Percentiles rank a stretch among this genome's conserved stretches.
Conservation (phyloP, 2,888 invertebrate genomes). For the Platynereis dumerilii region DNA sequence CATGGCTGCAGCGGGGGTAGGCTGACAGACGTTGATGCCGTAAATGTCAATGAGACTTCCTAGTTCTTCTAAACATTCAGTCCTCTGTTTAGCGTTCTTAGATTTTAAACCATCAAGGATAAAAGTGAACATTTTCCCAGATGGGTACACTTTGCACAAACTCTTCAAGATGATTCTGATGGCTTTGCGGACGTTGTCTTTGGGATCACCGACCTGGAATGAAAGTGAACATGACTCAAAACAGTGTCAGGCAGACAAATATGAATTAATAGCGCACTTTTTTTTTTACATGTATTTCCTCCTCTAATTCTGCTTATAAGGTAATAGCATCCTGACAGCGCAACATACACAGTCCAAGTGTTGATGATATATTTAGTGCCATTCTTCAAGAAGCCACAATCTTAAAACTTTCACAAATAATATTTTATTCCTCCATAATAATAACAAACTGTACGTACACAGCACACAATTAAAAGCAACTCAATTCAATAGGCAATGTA, state of each 20-base stretch:
- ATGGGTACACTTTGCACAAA: constrained; percentile 85
- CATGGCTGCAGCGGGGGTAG: constrained; percentile 78
- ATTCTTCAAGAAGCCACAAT: too few relatives aligned
- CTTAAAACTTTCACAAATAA: too few relatives aligned
- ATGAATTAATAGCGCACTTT: background rate
- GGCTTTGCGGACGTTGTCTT: constrained; percentile 90
- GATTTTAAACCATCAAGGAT: constrained; percentile 95
- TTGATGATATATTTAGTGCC: too few relatives aligned
- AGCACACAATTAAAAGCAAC: too few relatives aligned
- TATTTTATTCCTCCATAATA: too few relatives aligned
- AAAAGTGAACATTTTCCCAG: constrained; percentile 85
- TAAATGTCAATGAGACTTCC: constrained; percentile 84
- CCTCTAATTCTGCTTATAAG: too few relatives aligned
- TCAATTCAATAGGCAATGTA: too few relatives aligned
- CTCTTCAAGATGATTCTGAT: constrained; percentile 85
- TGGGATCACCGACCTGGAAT: constrained; percentile 83
- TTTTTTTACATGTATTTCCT: too few relatives aligned
- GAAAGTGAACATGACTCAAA: background rate
- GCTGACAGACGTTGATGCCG: constrained; percentile 83
- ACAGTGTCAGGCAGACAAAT: background rate
- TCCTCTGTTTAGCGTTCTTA: constrained; percentile 94
- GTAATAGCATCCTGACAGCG: too few relatives aligned
- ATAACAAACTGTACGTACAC: too few relatives aligned
- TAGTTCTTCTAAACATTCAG: constrained; percentile 93
- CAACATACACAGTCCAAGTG: too few relatives aligned